Base-by-base conservation (phyloP, 2,888 invertebrate species). In the Perdita meconis region DNA sequence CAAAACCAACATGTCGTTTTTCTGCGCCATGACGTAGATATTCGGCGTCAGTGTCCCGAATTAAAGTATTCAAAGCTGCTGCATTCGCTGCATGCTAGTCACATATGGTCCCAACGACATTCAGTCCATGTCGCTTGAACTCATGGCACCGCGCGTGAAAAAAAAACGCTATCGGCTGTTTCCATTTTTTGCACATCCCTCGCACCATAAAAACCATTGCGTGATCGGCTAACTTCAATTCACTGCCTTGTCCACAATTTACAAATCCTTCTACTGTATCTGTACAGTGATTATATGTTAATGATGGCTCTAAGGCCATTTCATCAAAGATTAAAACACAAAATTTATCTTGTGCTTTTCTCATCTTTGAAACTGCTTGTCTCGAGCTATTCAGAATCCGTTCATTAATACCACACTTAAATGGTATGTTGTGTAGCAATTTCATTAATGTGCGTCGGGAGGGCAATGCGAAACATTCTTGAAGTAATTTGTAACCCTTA, bases 121-220 rank as follows among this genome's bases (percentile, higher is more conserved):
- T 12, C 12, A 40, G n/a, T n/a, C n/a, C n/a, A n/a, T n/a, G n/a
- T n/a, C n/a, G n/a, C n/a, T 2, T n/a, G 40, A 40, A 40, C 13
- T 40, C 40, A 40, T 40, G 13, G 40, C 40, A n/a, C 13, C 40
- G 40, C 40, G 40, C n/a, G 40, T 40, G 0, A 40, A 40, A n/a
- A 40, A 40, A 40, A 13, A 40, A 40, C n/a, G 40, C 40, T 40
- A 40, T 2, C 1, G 40, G 40, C n/a, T 40, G 40, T 40, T 40
- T 40, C 40, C 40, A 40, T 13, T 40, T 40, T 13, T 3, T 40
- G 8, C 16, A 6, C n/a, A 44, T n/a, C 8, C 44, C 44, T n/a
- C 44, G 44, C 6, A 44, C 16, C 44, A 44, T 44, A 44, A 44
- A 44, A 44, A 44, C 44, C 44, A 44, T 44, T 6, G 44, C 44